Evolutionary conservation across 2,797 vertebrate genomes (phyloP).

Genomic region (Argentina silus): DNA sequence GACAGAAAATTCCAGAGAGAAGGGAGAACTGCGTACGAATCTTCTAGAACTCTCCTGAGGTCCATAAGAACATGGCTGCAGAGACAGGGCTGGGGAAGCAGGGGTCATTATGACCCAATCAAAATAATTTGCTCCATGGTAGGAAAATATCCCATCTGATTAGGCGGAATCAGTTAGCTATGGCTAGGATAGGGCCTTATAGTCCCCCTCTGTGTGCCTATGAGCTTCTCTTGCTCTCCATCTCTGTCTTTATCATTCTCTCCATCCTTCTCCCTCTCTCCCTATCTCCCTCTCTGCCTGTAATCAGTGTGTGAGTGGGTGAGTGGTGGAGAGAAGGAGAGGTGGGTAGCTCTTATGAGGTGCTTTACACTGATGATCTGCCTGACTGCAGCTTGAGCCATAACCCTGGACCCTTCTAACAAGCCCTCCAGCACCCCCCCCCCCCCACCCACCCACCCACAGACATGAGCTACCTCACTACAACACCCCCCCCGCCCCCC

Average conservation of each 20-base stretch:
- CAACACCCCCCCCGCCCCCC: background rate
- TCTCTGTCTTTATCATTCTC: background rate
- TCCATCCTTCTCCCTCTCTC: background rate
- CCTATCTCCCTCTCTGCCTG: background rate
- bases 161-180: constrained; percentile 11
- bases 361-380: constrained; percentile 64
- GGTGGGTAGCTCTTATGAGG: constrained; percentile 56
- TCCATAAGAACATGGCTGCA: background rate
- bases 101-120: constrained; percentile 3
- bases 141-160: background rate
- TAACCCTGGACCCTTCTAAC: constrained; percentile 36
- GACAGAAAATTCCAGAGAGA: background rate
- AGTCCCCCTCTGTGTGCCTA: background rate
- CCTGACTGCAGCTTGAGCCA: constrained; percentile 60
- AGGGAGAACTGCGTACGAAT: background rate
- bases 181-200: background rate
- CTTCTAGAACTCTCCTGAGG: background rate
- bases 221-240: background rate
- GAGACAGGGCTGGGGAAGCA: background rate
- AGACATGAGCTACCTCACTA: background rate
- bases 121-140: background rate
- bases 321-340: constrained; percentile 42
- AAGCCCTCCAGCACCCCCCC: constrained; percentile 29
- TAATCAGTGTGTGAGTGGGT: constrained; percentile 64
- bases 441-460: constrained; percentile 6